Evolutionary conservation across 2,888 invertebrate species (phyloP), one percentile per base, ranked within the genome.

Genomic region (Ariolimax columbianus): DNA sequence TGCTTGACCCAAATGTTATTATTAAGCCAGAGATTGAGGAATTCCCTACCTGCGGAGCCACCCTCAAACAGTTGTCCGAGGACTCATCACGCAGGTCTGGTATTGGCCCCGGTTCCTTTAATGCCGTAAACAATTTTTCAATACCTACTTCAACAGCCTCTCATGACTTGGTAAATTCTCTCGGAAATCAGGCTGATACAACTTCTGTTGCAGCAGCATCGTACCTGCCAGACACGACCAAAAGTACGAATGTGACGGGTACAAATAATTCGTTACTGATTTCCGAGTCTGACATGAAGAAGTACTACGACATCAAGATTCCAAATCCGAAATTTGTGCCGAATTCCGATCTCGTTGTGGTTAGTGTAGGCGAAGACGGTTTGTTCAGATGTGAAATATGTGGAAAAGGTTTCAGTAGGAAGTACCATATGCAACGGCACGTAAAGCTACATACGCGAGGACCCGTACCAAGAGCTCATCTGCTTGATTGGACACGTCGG

Each of bases 351-450:
- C 40, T 36, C 4, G n/a, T 1, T 1, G 33, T 30, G 14, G 9
- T 23, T 3, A 59, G 43, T 14, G 68, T 55, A 7, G 85, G 81
- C 33, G 77, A 80, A 23, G 85, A 77, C 40, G 72, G 77, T 2
- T 30, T 85, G n/a, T 85, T 82, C 72, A 40, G 77, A 23, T 85
- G 85, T 63, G 75, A 59, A 17, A 19, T 77, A 0, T 85, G 85
- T 70, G 85, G 85, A 0, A 85, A 85, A 63, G 85, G 85, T 1
- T 85, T 85, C 36, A 82, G 82, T 9, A 55, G 85, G 9, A 85
- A 85, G 43, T 85, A 85, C 26, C 85, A 85, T 43, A 85, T 85
- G 85, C 85, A 85, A 77, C 51, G 85, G 17, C 85, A 85, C 40
- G 85, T 82, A 9, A 80, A 77, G 26, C 47, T 85, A 23, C 85